Base-by-base conservation (phyloP, 2,113 vertebrate species). In the Semicossyphus pulcher region DNA sequence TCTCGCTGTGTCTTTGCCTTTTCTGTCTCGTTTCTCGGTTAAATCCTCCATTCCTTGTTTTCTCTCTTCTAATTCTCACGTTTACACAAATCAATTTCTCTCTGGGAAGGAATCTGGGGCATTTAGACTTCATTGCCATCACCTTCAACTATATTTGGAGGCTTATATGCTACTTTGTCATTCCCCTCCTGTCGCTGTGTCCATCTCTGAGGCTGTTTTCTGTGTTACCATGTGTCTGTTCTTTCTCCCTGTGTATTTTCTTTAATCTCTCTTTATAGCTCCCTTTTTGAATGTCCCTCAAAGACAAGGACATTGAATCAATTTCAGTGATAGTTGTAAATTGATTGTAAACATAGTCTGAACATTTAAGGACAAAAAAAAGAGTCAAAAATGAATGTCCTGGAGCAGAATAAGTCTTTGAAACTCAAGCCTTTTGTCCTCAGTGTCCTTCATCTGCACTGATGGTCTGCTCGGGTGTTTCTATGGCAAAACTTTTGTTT, bases 101-200 rank as follows among this genome's bases (percentile, higher is more conserved):
- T 47, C 28, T 73, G 41, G 58, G 23, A n/a, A 53, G 21, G 31
- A 31, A 44, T 34, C 26, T 56, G 4, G 23, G 10, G 28, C 21
- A 48, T 62, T 81, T 41, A 31, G 60, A 81, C 44, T 75, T 66
- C 51, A 81, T 78, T 45, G 47, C 58, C 20, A 41, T 64, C 64
- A 53, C 48, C 56, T 53, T 57, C 45, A 47, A 61, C 37, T 78
- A 36, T 52, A 52, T 64, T 66, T 62, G 21, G 28, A 60, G 31
- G 32, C 29, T 57, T 78, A 41, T 71, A 39, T 42, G 21, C 18
- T 14, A 72, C 53, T 72, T 66, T 48, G 47, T 69, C 62, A 70
- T 56, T 57, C 36, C 58, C 26, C 23, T 16, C 36, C 54, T 39
- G 60, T 51, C 54, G 36, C 9, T 8, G 7, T 56, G 31, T 62